Base-by-base conservation (phyloP, 2,797 vertebrate species). In the Rhinichthys osculus region DNA sequence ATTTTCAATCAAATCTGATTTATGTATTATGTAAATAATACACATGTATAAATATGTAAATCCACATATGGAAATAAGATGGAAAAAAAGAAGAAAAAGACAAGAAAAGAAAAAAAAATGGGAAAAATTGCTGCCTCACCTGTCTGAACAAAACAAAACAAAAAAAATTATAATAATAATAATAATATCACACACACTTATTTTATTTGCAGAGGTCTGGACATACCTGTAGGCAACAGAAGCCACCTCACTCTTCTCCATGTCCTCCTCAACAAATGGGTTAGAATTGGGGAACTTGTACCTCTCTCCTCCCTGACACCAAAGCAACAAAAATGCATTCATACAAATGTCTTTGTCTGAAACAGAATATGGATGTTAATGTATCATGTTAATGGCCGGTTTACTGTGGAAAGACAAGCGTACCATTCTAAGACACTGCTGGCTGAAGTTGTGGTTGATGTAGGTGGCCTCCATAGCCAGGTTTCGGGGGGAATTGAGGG, bases 401-500 rank as follows among this genome's bases (percentile, higher is more conserved):
- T 38, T 33, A 38, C 19, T n/a, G 59, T 67, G 66, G 2, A 57
- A 54, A 72, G 27, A 52, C 14, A 21, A 57, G 77, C 91, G 54
- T 90, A 99, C 98, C 95, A 98, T 97, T 87, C 97, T 96, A 89
- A 99, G 92, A 90, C 98, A 99, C 92, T 99, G 98, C 96, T 99
- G 98, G 89, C 98, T 99, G 94, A 99, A 99, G 94, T 99, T 99
- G 93, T 99, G 98, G 93, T 99, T 99, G 95, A 99, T 99, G 95
- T 99, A 99, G 0, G 98, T 99, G 4, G 98, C 98, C 91, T 99
- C 98, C 98, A 99, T 99, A 9, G 98, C 98, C 92, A 99, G 94
- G 92, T 99, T 99, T 50, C 98, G 96, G 0, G 98, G 98, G 0
- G 98, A 99, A 93, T 99, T 99, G 91, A 99, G 97, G 88, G 98